Evolutionary conservation across 2,113 vertebrate genomes (phyloP).

Genomic region (crab-eating macaque (Macaca fascicularis)): DNA sequence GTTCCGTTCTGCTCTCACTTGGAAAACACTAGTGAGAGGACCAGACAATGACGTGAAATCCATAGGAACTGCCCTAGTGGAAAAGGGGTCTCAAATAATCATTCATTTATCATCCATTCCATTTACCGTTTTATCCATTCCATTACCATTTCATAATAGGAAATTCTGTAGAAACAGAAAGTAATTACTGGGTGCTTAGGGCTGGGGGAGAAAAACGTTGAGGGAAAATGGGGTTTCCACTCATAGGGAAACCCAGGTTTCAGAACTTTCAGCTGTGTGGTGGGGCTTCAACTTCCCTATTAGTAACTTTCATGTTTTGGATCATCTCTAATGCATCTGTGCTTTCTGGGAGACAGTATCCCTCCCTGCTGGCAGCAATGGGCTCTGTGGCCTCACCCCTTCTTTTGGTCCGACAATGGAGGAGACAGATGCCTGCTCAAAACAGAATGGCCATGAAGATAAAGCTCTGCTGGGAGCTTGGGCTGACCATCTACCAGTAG

Average conservation of each 20-base stretch:
- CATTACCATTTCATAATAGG: not conserved
- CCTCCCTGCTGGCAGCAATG: not conserved
- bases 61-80: too few relatives aligned
- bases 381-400: not conserved
- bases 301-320: not conserved
- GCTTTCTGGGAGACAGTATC: not conserved
- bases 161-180: not conserved
- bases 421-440: not conserved
- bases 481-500: not conserved
- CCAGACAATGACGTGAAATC: not conserved
- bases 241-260: not conserved
- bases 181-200: not conserved
- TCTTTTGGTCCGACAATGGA: too few relatives aligned
- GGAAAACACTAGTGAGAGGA: not conserved
- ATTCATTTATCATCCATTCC: not conserved
- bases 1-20: not conserved
- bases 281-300: not conserved
- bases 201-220: accelerated
- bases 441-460: not conserved
- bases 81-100: not conserved
- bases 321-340: not conserved
- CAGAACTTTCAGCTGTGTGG: not conserved
- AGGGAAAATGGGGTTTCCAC: accelerated
- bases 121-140: too few relatives aligned
- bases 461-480: accelerated